Conservation (phyloP, 1,140 invertebrate species). For the Oryctes rhinoceros region DNA sequence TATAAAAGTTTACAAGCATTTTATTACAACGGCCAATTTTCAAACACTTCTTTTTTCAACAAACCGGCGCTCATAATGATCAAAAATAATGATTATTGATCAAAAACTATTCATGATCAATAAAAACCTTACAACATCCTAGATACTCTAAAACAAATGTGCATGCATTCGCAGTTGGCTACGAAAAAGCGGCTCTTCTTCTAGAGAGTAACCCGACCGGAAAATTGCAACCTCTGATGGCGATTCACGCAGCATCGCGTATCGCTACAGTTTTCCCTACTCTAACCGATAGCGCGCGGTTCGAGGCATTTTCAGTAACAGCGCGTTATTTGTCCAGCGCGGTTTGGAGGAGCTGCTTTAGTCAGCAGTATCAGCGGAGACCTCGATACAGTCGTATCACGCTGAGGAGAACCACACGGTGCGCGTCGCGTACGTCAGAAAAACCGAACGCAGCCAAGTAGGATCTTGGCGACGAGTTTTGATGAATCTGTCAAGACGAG, state of each 20-base stretch:
- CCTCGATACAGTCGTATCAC: background rate
- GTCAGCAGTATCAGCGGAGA: slow-evolving; percentile 4
- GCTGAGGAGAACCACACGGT: background rate
- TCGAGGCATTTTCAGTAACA: slow-evolving; percentile 38
- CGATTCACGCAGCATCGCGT: background rate
- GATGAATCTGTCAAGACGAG: background rate
- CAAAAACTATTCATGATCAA: no score
- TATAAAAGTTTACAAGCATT: no score
- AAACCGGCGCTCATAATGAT: no score
- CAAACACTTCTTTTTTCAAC: no score
- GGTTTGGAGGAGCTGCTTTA: background rate
- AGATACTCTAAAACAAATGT: no score
- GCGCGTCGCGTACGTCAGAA: slow-evolving; percentile 2
- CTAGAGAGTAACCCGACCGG: background rate
- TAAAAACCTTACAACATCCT: no score
- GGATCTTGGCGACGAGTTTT: slow-evolving; percentile 1
- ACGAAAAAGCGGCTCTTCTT: slow-evolving; percentile 48
- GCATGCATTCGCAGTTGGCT: slow-evolving; percentile 55
- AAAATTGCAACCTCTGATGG: background rate
- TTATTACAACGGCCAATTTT: no score
- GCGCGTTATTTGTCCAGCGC: slow-evolving; percentile 52
- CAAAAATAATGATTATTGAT: no score
- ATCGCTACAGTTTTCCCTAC: background rate
- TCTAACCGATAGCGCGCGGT: background rate
- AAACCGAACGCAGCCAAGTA: background rate